These are phyloP conservation scores for Athetis lepigone DNA, from an alignment of 2,888 invertebrate genomes.

Conservation along the genomic window DNA sequence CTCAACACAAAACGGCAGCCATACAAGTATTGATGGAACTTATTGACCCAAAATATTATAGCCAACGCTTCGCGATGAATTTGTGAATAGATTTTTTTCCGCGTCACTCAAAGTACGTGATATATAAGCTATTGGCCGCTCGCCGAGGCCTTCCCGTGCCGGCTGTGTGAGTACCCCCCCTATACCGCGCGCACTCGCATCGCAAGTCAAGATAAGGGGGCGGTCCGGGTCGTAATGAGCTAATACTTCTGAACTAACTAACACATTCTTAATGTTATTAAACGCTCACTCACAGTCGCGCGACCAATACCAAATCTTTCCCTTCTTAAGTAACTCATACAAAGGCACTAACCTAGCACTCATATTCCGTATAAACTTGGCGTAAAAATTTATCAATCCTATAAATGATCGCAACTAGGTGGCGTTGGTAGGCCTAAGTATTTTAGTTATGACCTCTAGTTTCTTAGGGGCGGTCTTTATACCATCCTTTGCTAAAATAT, in stretches of 20 bases:
- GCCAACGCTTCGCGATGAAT: slow-evolving; percentile 44
- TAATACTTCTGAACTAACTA: slow-evolving; percentile 8
- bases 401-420: slow-evolving; percentile 46
- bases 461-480: slow-evolving; percentile 12
- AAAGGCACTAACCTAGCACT: slow-evolving; percentile 37
- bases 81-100: slow-evolving; percentile 59
- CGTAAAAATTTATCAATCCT: slow-evolving; percentile 48
- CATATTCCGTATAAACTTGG: slow-evolving; percentile 47
- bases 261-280: no score
- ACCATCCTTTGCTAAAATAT: slow-evolving; percentile 2
- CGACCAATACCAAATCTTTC: slow-evolving; percentile 35
- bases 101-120: slow-evolving; percentile 55
- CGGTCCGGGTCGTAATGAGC: slow-evolving; percentile 17
- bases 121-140: no score
- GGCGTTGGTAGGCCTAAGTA: slow-evolving; percentile 26
- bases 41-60: slow-evolving; percentile 26
- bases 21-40: slow-evolving; percentile 26
- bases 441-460: slow-evolving; percentile 27
- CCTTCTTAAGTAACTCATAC: slow-evolving; percentile 46
- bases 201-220: slow-evolving; percentile 51
- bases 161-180: no score
- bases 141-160: no score
- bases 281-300: slow-evolving; percentile 12
- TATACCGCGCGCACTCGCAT: no score
- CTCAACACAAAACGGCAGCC: slow-evolving; percentile 46